Conservation (phyloP, 1,140 invertebrate genomes). For the Aricia agestis region DNA sequence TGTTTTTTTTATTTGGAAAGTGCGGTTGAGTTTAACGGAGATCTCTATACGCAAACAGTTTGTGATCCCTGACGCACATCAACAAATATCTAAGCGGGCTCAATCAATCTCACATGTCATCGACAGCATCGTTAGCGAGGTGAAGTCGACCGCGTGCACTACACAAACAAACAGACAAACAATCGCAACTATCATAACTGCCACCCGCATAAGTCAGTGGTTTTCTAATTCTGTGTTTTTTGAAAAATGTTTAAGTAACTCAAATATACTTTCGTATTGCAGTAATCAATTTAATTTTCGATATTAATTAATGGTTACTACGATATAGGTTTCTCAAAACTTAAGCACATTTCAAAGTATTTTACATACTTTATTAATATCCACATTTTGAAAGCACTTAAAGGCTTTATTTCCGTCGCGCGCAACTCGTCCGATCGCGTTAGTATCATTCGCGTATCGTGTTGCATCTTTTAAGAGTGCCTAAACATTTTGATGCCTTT, state of each 20-base stretch:
- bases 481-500: constrained; percentile 52
- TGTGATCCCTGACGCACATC: constrained; percentile 19
- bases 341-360: too few relatives aligned
- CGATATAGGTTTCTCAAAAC: too few relatives aligned
- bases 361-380: too few relatives aligned
- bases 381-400: neutral
- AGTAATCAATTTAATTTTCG: too few relatives aligned
- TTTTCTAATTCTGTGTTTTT: too few relatives aligned
- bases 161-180: constrained; percentile 17
- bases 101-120: constrained; percentile 31
- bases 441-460: constrained; percentile 35
- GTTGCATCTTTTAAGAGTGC: constrained; percentile 38
- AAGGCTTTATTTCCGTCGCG: constrained; percentile 5
- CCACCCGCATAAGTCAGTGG: too few relatives aligned
- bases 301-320: too few relatives aligned
- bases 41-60: constrained; percentile 9
- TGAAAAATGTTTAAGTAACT: too few relatives aligned
- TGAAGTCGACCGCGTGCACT: neutral
- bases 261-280: too few relatives aligned
- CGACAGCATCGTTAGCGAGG: constrained; percentile 25
- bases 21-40: too few relatives aligned
- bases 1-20: too few relatives aligned
- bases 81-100: constrained; percentile 24
- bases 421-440: constrained; percentile 24
- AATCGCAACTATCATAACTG: neutral